These are phyloP conservation scores for Phalloptychus januarius DNA, from an alignment of 2,797 vertebrate genomes.

Conservation along the genomic window DNA sequence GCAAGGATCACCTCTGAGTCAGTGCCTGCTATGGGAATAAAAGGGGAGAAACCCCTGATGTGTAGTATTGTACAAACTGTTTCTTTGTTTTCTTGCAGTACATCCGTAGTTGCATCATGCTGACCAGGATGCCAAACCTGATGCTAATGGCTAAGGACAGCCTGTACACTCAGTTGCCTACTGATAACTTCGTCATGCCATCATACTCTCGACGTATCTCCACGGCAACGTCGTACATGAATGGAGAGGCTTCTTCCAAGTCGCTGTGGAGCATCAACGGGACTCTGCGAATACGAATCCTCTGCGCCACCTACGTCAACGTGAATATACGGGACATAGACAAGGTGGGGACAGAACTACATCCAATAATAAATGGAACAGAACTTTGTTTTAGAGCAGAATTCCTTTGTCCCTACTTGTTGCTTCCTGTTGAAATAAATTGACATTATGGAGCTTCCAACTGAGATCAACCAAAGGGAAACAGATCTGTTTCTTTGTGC, in stretches of 20 bases:
- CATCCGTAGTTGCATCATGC: conserved; percentile 96
- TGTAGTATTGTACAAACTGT: conserved; percentile 21
- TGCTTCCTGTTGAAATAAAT: conserved; percentile 49
- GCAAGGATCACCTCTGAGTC: too few relatives aligned
- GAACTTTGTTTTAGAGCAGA: background rate
- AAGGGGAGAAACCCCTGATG: too few relatives aligned
- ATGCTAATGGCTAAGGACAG: conserved; percentile 99
- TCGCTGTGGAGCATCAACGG: conserved; percentile 95
- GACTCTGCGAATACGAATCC: conserved; percentile 90
- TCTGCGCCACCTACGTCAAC: conserved; percentile 97
- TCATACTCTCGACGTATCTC: conserved; percentile 95
- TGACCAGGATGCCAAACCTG: conserved; percentile 94
- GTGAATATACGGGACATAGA: conserved; percentile 98
- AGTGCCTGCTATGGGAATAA: too few relatives aligned
- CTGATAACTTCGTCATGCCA: conserved; percentile 93
- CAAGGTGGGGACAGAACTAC: conserved; percentile 82
- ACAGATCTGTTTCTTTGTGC: conserved; percentile 9
- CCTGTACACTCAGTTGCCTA: conserved; percentile 92
- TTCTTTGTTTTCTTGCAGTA: conserved; percentile 80
- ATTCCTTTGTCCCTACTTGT: conserved; percentile 20
- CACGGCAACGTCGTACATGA: conserved; percentile 96
- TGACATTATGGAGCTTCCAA: conserved; percentile 35
- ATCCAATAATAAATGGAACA: background rate
- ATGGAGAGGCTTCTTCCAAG: conserved; percentile 92
- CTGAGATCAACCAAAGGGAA: conserved; percentile 23